Evolutionary conservation across 35 echinoderm and acorn worm genomes (phyloP).

Genomic region (Chiridota heheva): DNA sequence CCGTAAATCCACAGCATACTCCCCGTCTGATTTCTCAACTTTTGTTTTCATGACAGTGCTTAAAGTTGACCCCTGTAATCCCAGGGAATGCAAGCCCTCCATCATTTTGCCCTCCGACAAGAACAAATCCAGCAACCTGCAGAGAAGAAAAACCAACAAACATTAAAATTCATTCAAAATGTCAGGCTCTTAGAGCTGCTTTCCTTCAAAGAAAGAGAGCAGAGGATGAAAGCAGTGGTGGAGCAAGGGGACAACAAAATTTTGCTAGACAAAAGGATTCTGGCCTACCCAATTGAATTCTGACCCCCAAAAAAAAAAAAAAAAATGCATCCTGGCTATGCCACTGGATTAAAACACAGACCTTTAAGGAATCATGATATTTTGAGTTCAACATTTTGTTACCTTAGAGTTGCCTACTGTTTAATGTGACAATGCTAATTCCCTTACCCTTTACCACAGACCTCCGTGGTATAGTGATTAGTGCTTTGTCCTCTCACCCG

Average conservation of each 20-base stretch:
- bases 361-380: no score
- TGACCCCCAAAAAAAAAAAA: not conserved
- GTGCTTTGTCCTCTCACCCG: no score
- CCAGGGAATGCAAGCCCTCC: slow-evolving; percentile 74
- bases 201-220: not conserved
- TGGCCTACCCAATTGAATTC: not conserved
- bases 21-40: slow-evolving; percentile 67
- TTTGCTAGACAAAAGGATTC: not conserved
- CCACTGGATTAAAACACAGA: no score
- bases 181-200: no score
- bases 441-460: no score
- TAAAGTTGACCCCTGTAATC: slow-evolving; percentile 64
- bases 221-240: not conserved
- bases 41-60: slow-evolving; percentile 66
- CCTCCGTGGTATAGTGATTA: no score
- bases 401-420: no score
- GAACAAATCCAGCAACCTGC: slow-evolving; percentile 89
- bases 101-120: slow-evolving; percentile 66
- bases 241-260: not conserved
- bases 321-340: no score
- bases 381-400: no score
- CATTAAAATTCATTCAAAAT: no score
- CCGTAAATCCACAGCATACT: slow-evolving; percentile 88
- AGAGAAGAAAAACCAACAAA: not conserved
- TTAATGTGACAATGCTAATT: no score